Conservation (phyloP, 2,113 vertebrate genomes). For the Scophthalmus maximus region DNA sequence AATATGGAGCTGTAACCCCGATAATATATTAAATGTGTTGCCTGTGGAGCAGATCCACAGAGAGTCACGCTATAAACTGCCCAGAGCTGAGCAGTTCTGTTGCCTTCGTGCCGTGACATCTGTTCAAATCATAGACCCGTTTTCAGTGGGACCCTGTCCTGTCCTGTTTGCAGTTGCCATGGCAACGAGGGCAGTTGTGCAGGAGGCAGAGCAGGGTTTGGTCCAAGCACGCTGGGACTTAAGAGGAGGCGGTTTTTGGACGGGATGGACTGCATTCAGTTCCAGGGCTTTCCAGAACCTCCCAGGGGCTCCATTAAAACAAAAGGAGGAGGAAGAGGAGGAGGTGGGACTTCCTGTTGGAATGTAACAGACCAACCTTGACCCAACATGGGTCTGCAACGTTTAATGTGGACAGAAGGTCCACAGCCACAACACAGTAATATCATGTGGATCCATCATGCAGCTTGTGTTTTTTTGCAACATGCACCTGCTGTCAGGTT, state of each 20-base stretch:
- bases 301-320: conserved; percentile 94
- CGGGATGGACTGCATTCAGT: conserved; percentile 88
- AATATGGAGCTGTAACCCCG: conserved; percentile 1
- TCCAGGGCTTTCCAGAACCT: conserved; percentile 91
- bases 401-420: conserved; percentile 42
- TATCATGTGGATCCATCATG: not conserved
- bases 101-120: conserved; percentile 65
- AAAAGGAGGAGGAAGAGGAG: conserved; percentile 78
- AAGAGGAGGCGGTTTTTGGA: conserved; percentile 83
- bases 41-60: conserved; percentile 41
- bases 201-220: conserved; percentile 73
- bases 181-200: conserved; percentile 70
- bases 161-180: conserved; percentile 70
- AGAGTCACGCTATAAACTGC: conserved; percentile 55
- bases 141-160: conserved; percentile 50
- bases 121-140: conserved; percentile 69
- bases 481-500: conserved; percentile 5
- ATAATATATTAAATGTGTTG: conserved; percentile 55
- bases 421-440: not conserved
- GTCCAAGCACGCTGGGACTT: conserved; percentile 84
- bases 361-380: conserved; percentile 82
- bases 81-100: conserved; percentile 22
- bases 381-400: conserved; percentile 56
- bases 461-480: not conserved
- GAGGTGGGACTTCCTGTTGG: conserved; percentile 90